Percentiles rank a stretch among this genome's conserved stretches.
Evolutionary conservation across 2,888 invertebrate genomes (phyloP).

Genomic region (Zygogramma bicolorata): DNA sequence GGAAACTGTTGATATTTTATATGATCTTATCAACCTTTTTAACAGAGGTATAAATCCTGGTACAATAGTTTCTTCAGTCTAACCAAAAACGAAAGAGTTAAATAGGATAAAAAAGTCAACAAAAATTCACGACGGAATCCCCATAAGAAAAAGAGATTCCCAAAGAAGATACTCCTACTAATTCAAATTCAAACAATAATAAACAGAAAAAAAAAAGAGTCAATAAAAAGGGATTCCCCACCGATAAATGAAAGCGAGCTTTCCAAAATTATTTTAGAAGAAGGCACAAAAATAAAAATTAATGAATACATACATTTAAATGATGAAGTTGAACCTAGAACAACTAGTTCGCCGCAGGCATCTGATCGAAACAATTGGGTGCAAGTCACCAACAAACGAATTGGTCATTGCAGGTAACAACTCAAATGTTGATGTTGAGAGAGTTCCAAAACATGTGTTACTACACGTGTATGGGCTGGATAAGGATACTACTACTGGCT

Average conservation of each 20-base stretch:
- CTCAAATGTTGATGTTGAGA: too few species aligned
- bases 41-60: neutral
- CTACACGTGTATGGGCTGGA: too few species aligned
- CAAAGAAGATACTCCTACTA: neutral
- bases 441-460: too few species aligned
- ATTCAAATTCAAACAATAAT: neutral
- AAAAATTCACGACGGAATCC: neutral
- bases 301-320: neutral
- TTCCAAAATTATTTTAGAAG: neutral
- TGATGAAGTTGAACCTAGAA: neutral
- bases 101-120: neutral
- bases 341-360: neutral
- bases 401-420: conserved; percentile 1
- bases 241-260: neutral
- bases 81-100: neutral
- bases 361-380: neutral
- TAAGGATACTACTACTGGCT: too few species aligned
- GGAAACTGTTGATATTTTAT: neutral
- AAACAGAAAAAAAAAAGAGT: too few species aligned
- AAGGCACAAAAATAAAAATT: neutral
- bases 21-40: neutral
- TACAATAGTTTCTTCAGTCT: neutral
- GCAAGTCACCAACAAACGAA: neutral
- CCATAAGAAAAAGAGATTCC: neutral
- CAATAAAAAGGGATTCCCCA: neutral